These are phyloP conservation scores for Aphelinus atriplicis DNA, from an alignment of 1,140 invertebrate genomes.

Conservation along the genomic window DNA sequence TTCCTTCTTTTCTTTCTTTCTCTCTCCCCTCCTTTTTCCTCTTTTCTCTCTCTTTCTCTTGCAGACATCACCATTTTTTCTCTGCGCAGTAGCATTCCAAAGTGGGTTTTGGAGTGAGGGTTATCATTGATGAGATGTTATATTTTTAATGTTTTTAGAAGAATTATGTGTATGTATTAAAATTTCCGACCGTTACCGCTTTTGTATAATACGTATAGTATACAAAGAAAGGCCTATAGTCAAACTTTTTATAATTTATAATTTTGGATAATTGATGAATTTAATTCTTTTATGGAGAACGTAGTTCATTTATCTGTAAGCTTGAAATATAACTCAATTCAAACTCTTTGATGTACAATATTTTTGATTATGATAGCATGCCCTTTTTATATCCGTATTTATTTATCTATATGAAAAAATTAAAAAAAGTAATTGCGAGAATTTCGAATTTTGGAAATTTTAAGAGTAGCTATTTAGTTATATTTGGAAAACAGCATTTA, in stretches of 20 bases:
- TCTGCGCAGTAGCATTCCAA: conserved; percentile 38
- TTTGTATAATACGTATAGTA: conserved; percentile 24
- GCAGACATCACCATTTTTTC: conserved; percentile 1
- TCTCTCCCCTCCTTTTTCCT: no score
- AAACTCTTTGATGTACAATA: conserved; percentile 11
- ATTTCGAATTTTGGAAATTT: no score
- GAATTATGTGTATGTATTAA: conserved; percentile 30
- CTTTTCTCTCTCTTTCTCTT: conserved; percentile 18
- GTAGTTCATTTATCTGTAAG: no score
- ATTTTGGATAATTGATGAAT: conserved; percentile 9
- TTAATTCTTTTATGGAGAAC: neutral
- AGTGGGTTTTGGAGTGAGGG: conserved; percentile 21
- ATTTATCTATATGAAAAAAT: no score
- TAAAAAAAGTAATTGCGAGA: no score
- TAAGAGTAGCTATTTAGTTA: no score
- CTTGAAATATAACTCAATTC: neutral
- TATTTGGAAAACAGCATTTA: no score
- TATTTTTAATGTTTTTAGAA: conserved; percentile 34
- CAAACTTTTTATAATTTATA: conserved; percentile 6
- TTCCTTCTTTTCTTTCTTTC: no score
- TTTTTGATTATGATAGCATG: neutral
- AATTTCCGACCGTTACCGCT: conserved; percentile 18
- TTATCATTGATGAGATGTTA: conserved; percentile 11
- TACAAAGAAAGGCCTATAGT: conserved; percentile 19
- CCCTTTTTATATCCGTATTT: neutral